Evolutionary conservation across 2,888 invertebrate species (phyloP).

Genomic region (Spodoptera littoralis): DNA sequence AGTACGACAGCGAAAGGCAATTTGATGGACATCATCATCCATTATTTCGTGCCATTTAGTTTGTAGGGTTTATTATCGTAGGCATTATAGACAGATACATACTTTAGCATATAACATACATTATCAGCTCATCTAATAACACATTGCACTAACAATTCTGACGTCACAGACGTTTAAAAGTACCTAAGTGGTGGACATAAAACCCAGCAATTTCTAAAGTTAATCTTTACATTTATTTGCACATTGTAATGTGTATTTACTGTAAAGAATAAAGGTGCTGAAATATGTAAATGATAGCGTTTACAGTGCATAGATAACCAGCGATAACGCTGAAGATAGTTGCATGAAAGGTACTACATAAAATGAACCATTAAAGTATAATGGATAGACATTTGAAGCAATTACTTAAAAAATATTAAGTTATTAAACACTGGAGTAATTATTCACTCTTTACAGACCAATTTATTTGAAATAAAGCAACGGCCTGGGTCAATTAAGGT

Average conservation of each 20-base stretch:
- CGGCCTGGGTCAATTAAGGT: slow-evolving; percentile 18
- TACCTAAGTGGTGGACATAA: slow-evolving; percentile 18
- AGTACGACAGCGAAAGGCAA: slow-evolving; percentile 43
- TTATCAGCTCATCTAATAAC: too few relatives aligned
- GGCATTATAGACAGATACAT: too few relatives aligned
- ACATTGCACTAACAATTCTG: too few relatives aligned
- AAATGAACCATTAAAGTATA: background rate
- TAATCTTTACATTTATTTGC: slow-evolving; percentile 36
- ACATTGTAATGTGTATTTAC: slow-evolving; percentile 38
- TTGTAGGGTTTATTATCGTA: background rate
- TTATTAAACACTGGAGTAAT: slow-evolving; percentile 6
- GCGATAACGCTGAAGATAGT: slow-evolving; percentile 17
- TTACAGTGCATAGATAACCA: slow-evolving; percentile 30
- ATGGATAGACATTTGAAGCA: too few relatives aligned
- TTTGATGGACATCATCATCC: slow-evolving; percentile 29
- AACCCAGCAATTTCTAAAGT: slow-evolving; percentile 27
- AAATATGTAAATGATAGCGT: slow-evolving; percentile 40
- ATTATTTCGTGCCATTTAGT: slow-evolving; percentile 17
- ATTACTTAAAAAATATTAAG: background rate
- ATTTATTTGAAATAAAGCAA: slow-evolving; percentile 30
- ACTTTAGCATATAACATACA: too few relatives aligned
- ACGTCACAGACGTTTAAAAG: slow-evolving; percentile 2
- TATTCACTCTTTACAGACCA: slow-evolving; percentile 10
- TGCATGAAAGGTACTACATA: background rate
- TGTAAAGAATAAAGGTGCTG: slow-evolving; percentile 32